Evolutionary conservation across 2,113 vertebrate genomes (phyloP), one percentile per base, ranked within the genome.

Genomic region (Agapornis roseicollis): DNA sequence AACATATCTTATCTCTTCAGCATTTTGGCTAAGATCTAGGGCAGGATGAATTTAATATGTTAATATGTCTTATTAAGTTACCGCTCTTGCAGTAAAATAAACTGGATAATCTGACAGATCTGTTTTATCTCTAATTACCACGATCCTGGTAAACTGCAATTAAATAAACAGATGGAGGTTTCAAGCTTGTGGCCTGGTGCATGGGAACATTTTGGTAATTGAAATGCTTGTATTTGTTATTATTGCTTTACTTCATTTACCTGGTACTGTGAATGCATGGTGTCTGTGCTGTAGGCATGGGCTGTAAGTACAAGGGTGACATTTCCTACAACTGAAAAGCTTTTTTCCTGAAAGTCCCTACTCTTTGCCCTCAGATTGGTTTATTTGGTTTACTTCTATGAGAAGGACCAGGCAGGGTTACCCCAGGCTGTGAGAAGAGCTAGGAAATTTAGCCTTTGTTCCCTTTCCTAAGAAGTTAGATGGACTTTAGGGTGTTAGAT

Each of bases 41-140:
- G 84, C 70, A 94, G 93, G 92, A 92, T 95, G 96, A 96, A 96
- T 96, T 94, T 96, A 89, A 85, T 97, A 95, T 91, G 93, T 91
- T 96, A 90, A 95, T 96, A 87, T 68, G 70, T 65, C 70, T 96
- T 96, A 96, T 93, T 96, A 95, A 96, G 92, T 92, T 95, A 95
- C 92, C 13, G 1, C 86, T 96, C 80, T 82, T 80, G 95, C 88
- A 90, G 66, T 96, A 95, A 94, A 96, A 95, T 94, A 93, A 95
- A 96, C 94, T 90, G 92, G 83, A 73, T 96, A 96, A 97, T 96
- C 93, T 96, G 92, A 93, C 70, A 94, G 88, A 95, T 97, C 93
- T 96, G 88, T 96, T 96, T 96, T 96, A 96, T 97, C 94, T 96
- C 94, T 96, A 96, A 96, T 97, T 96, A 94, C 88, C 94, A 82